phyloP scores from a whole-genome alignment of 2,113 vertebrate genomes.

The Megatriorchis doriae region DNA sequence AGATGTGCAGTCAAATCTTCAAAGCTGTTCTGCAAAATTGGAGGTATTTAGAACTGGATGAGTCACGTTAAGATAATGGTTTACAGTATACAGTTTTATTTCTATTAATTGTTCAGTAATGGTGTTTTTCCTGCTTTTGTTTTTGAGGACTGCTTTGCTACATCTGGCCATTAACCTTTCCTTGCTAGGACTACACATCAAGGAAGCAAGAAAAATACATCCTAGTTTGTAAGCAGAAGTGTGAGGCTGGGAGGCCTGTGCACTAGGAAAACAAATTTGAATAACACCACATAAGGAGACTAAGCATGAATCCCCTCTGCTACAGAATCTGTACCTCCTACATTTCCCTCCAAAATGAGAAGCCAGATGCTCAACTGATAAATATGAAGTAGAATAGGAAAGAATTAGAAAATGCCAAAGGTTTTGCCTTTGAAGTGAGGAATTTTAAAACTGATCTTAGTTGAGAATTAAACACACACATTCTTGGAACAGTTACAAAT shows the following conservation, averaged over 20 bases:
- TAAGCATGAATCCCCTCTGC: neutral
- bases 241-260: neutral
- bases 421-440: neutral
- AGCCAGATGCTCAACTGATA: neutral
- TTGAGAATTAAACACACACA: neutral
- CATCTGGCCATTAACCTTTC: neutral
- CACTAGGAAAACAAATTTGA: neutral
- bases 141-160: neutral
- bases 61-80: neutral
- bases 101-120: neutral
- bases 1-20: conserved; percentile 19
- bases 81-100: neutral
- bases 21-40: neutral
- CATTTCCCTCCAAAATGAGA: neutral
- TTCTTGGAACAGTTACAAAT: neutral
- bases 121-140: neutral
- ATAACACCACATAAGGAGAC: neutral
- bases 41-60: neutral
- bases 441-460: neutral
- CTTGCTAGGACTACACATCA: neutral
- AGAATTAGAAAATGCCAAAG: neutral
- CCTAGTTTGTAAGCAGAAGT: neutral
- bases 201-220: neutral
- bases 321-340: neutral
- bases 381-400: neutral